Base-by-base conservation (phyloP, 2,113 vertebrate genomes). In the Bolborhynchus lineola region DNA sequence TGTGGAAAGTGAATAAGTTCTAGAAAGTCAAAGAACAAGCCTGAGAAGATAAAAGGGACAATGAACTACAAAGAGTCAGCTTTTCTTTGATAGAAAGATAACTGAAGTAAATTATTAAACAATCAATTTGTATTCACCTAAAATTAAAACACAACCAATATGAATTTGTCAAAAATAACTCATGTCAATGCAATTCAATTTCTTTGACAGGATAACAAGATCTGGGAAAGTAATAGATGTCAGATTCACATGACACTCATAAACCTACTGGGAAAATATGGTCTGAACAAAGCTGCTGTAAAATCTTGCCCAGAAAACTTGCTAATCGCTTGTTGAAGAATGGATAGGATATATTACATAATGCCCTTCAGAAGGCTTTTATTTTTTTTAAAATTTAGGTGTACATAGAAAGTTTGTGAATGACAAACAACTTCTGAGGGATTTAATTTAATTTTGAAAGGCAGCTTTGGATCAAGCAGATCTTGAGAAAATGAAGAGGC, bases 111-210 rank as follows among this genome's bases (percentile, higher is more conserved):
- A 96, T 94, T 86, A 93, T 96, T 90, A 93, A 92, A 77, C 41
- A 83, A 93, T 94, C 75, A 77, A 92, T 95, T 93, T 86, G 59
- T 93, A 94, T 93, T 90, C 96, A 92, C 13, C 25, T 52, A 67
- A 94, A 94, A 64, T 92, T 23, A 91, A 94, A 94, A 91, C 25
- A 16, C 68, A 86, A 86, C 46, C 80, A 74, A 92, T n/a, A 50
- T 39, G 53, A 90, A 91, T 95, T 94, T 95, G 77, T 91, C 70
- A 86, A 70, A 80, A 93, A 92, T 95, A 96, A 91, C 64, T 96
- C 86, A 75, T 64, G 86, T 75, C 80, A 88, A 13, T 50, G 42
- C 88, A 96, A 95, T 93, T 95, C 50, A 95, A 71, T 94, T 83
- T 91, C 35, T 86, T 78, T 95, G 72, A 86, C 72, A 91, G 72